Conservation (phyloP, 2,113 vertebrate genomes). For the Hepsetus odoe region DNA sequence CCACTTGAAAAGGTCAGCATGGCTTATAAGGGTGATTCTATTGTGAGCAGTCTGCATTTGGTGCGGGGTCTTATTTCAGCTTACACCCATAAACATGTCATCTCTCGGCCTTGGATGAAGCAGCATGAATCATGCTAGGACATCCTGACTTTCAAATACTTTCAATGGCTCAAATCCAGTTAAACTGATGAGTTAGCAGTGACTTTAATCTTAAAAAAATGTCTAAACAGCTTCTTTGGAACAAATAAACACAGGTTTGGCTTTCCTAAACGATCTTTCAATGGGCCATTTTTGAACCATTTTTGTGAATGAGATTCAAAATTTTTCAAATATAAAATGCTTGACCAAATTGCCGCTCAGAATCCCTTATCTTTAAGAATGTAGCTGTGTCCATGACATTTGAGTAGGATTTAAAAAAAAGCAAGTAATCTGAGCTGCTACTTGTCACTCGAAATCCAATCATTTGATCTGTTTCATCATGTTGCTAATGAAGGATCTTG, state of each 20-base stretch:
- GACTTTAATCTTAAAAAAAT: not conserved
- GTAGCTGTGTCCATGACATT: not conserved
- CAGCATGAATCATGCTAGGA: not conserved
- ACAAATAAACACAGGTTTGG: not conserved
- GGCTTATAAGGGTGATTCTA: slow-evolving; percentile 38
- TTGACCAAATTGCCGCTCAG: no score
- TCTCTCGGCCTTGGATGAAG: slow-evolving; percentile 13
- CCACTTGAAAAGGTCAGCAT: slow-evolving; percentile 38
- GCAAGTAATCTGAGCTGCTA: not conserved
- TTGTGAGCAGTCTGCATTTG: slow-evolving; percentile 47
- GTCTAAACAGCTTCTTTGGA: not conserved
- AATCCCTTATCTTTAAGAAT: not conserved
- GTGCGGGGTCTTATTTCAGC: slow-evolving; percentile 41
- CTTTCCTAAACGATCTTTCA: not conserved
- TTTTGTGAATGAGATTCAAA: not conserved
- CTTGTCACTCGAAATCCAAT: not conserved
- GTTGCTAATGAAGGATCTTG: slow-evolving; percentile 13
- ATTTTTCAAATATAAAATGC: not conserved
- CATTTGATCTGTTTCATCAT: slow-evolving; percentile 4
- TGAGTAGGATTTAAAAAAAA: not conserved
- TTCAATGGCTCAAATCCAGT: not conserved
- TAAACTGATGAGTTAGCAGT: not conserved
- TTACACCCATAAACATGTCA: slow-evolving; percentile 45
- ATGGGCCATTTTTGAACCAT: not conserved
- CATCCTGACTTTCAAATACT: not conserved